Percentiles rank a stretch among this genome's conserved stretches.
Evolutionary conservation across 2,797 vertebrate species (phyloP).

Genomic region (Smutsia gigantea): DNA sequence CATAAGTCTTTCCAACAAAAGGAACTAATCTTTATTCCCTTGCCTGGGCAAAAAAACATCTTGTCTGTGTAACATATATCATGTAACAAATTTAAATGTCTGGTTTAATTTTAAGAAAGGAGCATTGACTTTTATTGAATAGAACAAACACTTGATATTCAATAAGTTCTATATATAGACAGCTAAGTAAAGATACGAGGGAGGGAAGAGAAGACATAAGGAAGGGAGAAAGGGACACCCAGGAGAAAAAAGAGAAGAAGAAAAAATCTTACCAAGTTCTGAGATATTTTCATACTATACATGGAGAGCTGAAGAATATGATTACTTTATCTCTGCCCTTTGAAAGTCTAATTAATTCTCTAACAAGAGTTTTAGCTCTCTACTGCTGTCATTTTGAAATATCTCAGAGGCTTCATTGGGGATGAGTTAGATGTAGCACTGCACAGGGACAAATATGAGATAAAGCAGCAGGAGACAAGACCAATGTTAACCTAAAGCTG

Average conservation of each 20-base stretch:
- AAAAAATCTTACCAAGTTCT: not conserved
- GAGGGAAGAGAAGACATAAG: not conserved
- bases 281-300: not conserved
- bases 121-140: not conserved
- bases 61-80: not conserved
- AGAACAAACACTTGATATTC: not conserved
- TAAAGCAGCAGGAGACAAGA: not conserved
- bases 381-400: not conserved
- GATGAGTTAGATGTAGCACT: not conserved
- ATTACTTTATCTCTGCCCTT: conserved; percentile 2
- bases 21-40: not conserved
- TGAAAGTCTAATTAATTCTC: conserved; percentile 45
- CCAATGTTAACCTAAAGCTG: not conserved
- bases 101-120: not conserved
- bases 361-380: not conserved
- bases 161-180: not conserved
- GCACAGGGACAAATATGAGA: not conserved
- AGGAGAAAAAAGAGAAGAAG: not conserved
- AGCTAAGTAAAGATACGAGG: not conserved
- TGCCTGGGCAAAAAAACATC: not conserved
- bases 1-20: not conserved
- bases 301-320: not conserved
- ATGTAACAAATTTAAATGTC: not conserved
- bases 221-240: not conserved
- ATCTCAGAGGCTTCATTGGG: not conserved